A percentile compares a stretch with the other conserved stretches of the same genome.
phyloP scores from a whole-genome alignment of 1,140 invertebrate species.

The Rhagoletis zephyria region DNA sequence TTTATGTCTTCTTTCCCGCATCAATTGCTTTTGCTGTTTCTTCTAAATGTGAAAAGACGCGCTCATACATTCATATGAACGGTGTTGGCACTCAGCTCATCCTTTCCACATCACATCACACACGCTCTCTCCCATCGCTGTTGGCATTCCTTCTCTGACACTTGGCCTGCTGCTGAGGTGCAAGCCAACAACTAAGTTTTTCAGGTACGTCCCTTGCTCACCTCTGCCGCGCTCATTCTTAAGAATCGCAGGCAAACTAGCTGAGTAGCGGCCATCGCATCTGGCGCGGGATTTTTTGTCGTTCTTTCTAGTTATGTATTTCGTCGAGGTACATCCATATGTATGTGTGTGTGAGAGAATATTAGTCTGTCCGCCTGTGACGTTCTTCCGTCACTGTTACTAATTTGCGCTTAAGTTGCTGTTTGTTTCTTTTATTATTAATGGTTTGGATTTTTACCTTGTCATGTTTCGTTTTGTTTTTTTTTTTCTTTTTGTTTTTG shows the following conservation, averaged over 20 bases:
- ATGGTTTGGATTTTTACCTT: conserved; percentile 52
- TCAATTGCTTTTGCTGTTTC: neutral
- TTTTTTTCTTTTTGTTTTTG: neutral
- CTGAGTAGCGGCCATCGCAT: neutral
- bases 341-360: neutral
- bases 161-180: neutral
- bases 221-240: neutral
- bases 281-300: neutral
- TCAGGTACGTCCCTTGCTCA: neutral
- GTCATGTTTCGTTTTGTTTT: neutral
- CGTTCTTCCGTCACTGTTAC: conserved; percentile 55
- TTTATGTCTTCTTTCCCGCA: neutral
- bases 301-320: conserved; percentile 1
- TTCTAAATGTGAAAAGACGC: neutral
- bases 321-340: neutral
- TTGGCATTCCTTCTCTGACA: neutral
- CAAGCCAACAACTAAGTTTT: neutral
- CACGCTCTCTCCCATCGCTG: neutral
- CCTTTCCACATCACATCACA: neutral
- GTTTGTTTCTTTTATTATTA: conserved; percentile 55
- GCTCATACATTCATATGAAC: neutral
- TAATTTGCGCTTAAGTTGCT: conserved; percentile 55
- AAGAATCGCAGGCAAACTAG: neutral
- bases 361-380: conserved; percentile 16
- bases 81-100: neutral